Percentiles rank a stretch among this genome's conserved stretches.
Conservation (phyloP, 1,140 invertebrate genomes). For the Euwallacea fornicatus region DNA sequence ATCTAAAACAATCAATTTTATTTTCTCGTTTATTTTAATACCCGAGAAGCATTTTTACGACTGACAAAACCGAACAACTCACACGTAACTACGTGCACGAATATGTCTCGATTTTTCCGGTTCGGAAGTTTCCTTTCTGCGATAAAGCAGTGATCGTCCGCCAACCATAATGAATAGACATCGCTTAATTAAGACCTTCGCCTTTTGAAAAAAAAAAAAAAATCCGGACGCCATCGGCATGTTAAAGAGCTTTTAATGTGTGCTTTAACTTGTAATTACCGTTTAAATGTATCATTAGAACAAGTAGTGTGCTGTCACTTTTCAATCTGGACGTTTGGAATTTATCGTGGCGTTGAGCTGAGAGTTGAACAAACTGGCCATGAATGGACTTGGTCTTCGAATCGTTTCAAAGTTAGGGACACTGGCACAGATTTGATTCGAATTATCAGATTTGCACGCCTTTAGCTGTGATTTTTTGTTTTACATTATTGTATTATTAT, state of each 20-base stretch:
- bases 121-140: conserved; percentile 8
- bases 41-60: neutral
- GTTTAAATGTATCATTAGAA: conserved; percentile 6
- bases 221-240: conserved; percentile 4
- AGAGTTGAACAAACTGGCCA: neutral
- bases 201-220: conserved; percentile 5
- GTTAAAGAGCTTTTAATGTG: conserved; percentile 17
- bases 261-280: conserved; percentile 13
- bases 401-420: too few relatives aligned
- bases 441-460: too few relatives aligned
- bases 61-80: neutral
- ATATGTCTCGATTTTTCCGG: conserved; percentile 19
- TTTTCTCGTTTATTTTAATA: neutral
- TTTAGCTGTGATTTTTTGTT: too few relatives aligned
- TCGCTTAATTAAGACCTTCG: conserved; percentile 22
- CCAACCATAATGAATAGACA: conserved; percentile 18
- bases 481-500: too few relatives aligned
- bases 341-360: neutral
- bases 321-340: neutral
- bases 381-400: too few relatives aligned
- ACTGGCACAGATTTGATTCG: too few relatives aligned
- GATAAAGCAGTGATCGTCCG: conserved; percentile 3
- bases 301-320: neutral
- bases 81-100: neutral
- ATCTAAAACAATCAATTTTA: neutral